Evolutionary conservation across 2,113 vertebrate genomes (phyloP).

Genomic region (Clarias batrachus): DNA sequence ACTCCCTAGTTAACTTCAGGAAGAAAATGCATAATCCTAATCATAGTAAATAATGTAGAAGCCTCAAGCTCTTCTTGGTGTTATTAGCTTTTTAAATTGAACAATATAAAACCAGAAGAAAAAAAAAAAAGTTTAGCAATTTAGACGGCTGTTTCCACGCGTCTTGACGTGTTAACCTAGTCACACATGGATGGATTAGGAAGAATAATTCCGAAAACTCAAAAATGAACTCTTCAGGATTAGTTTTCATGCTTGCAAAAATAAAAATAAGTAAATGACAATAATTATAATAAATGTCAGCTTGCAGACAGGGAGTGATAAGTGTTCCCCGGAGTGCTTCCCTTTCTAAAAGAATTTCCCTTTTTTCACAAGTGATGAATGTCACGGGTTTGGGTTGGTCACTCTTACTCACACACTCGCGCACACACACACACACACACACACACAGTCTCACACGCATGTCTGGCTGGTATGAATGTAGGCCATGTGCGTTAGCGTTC

Average conservation of each 20-base stretch:
- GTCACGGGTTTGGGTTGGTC: constrained; percentile 1
- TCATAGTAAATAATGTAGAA: not conserved
- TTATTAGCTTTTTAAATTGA: not conserved
- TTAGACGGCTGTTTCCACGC: not conserved
- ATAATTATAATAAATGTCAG: not conserved
- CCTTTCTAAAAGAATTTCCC: constrained; percentile 14
- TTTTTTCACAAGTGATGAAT: not conserved
- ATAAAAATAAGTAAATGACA: not conserved
- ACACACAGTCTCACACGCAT: not conserved
- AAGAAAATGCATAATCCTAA: not conserved
- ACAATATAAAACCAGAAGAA: not conserved
- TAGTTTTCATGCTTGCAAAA: not conserved
- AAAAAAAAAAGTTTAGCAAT: not conserved
- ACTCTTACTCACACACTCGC: not conserved
- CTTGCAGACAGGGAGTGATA: not conserved
- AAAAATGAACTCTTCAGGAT: not conserved
- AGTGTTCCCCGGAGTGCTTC: not conserved
- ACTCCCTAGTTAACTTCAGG: not conserved
- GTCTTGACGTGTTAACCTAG: not conserved
- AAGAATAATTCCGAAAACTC: not conserved
- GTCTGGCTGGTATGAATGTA: constrained; percentile 24
- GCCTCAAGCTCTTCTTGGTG: too few relatives aligned
- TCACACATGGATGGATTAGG: not conserved
- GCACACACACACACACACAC: not conserved
- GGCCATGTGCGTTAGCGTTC: constrained; percentile 25